Conservation (phyloP, 2,888 invertebrate species). For the Leucoma salicis region DNA sequence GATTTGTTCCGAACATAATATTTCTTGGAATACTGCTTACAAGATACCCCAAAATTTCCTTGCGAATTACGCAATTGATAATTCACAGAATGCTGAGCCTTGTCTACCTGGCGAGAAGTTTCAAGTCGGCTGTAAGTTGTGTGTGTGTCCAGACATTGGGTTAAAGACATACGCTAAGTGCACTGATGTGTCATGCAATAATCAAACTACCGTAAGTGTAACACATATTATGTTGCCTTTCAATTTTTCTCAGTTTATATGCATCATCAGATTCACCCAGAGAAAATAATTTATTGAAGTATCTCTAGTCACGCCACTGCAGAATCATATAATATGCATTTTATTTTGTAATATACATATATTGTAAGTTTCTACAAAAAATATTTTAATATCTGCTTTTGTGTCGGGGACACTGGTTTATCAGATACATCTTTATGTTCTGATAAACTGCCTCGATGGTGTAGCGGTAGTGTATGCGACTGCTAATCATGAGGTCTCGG, state of each 20-base stretch:
- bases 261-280: no score
- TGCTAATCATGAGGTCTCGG: no score
- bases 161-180: slow-evolving; percentile 61
- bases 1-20: slow-evolving; percentile 45
- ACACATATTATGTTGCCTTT: no score
- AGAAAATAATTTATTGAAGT: no score
- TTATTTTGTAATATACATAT: no score
- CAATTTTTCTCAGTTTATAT: no score
- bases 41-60: slow-evolving; percentile 50
- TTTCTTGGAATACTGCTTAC: slow-evolving; percentile 55
- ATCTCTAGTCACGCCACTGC: no score
- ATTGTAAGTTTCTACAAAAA: slow-evolving; percentile 54
- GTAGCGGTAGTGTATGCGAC: no score
- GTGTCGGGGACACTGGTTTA: slow-evolving; percentile 52
- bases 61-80: slow-evolving; percentile 29
- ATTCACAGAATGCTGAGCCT: slow-evolving; percentile 48
- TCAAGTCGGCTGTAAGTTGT: slow-evolving; percentile 61
- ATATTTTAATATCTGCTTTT: slow-evolving; percentile 60
- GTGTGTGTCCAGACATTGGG: slow-evolving; percentile 70
- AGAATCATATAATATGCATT: no score
- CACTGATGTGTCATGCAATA: slow-evolving; percentile 45
- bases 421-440: slow-evolving; percentile 49
- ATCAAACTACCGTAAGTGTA: slow-evolving; percentile 1
- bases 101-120: slow-evolving; percentile 74
- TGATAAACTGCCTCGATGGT: no score